These are phyloP conservation scores for Nothocercus nigrocapillus DNA, from an alignment of 2,113 vertebrate genomes.

Conservation along the genomic window DNA sequence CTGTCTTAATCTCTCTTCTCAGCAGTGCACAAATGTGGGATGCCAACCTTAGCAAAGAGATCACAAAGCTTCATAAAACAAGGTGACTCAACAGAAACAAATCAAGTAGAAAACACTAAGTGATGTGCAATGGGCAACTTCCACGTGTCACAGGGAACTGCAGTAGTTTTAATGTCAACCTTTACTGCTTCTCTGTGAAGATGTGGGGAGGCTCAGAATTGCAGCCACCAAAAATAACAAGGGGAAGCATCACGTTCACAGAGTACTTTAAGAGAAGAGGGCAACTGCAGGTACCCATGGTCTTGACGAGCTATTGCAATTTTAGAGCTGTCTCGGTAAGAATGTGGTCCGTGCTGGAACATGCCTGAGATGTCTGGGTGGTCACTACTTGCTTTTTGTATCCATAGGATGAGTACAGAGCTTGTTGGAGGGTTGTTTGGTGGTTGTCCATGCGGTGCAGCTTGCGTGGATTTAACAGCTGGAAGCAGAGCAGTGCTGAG, in stretches of 20 bases:
- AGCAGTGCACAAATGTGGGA: background rate
- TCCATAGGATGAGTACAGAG: too few species aligned
- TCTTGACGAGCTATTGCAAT: background rate
- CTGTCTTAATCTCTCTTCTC: background rate
- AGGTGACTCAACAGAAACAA: slow-evolving; percentile 50
- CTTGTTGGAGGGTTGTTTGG: too few species aligned
- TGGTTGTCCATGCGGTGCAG: too few species aligned
- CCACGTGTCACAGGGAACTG: background rate
- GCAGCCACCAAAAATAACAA: background rate
- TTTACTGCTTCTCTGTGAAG: background rate
- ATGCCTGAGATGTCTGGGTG: background rate
- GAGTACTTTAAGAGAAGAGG: background rate
- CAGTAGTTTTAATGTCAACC: background rate
- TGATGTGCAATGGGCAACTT: background rate
- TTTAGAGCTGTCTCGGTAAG: too few species aligned
- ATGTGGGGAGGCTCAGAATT: background rate
- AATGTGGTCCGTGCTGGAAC: too few species aligned
- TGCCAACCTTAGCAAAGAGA: background rate
- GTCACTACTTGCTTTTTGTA: background rate
- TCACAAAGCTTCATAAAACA: background rate
- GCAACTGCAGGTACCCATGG: background rate
- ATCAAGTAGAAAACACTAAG: slow-evolving; percentile 22
- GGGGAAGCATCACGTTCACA: accelerated
- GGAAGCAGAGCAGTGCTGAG: background rate
- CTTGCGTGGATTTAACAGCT: background rate